Base-by-base conservation (phyloP, 2,797 vertebrate species). In the Esox lucius region DNA sequence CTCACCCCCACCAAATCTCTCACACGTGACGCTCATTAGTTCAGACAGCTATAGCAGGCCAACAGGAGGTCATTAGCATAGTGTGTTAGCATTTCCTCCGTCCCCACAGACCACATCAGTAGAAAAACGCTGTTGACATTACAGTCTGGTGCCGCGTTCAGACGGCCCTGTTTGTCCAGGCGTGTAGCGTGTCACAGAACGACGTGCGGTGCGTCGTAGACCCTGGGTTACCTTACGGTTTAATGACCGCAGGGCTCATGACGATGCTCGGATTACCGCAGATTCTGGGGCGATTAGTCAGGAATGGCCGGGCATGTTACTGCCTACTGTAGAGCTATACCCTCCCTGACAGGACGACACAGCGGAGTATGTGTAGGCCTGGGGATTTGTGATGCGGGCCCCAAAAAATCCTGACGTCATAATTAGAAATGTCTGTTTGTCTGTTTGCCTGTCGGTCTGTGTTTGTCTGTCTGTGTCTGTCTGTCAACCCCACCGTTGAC, bases 291-390 rank as follows among this genome's bases (percentile, higher is more conserved):
- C 83, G 81, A 92, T 88, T 53, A 82, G 72, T 75, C 75, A 74
- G 86, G 88, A 91, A 92, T 92, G 90, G 78, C 85, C 78, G 73
- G 80, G 81, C 88, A 88, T 86, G 88, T 89, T 88, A 80, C 89
- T 90, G 90, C 87, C 89, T 90, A 91, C 85, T 80, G 91, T 84
- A 88, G 66, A 73, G 81, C 80, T 90, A 89, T 91, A 82, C 91
- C 91, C 31, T 89, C 82, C 83, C 81, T 89, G 88, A 89, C 90
- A 90, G 84, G 75, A 77, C 46, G 17, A 56, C 74, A 64, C 68
- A 72, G 13, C 13, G 26, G 70, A 19, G 26, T 56, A 28, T 62
- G 70, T 71, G 26, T 33, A 1, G 1, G 24, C 26, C 7, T 66
- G 11, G 33, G 64, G 16, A 28, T 66, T 28, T 35, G 64, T 66